A percentile compares a stretch with the other conserved stretches of the same genome.
Evolutionary conservation across 2,797 vertebrate genomes (phyloP).

Genomic region (Stomatorhinus walkeri): DNA sequence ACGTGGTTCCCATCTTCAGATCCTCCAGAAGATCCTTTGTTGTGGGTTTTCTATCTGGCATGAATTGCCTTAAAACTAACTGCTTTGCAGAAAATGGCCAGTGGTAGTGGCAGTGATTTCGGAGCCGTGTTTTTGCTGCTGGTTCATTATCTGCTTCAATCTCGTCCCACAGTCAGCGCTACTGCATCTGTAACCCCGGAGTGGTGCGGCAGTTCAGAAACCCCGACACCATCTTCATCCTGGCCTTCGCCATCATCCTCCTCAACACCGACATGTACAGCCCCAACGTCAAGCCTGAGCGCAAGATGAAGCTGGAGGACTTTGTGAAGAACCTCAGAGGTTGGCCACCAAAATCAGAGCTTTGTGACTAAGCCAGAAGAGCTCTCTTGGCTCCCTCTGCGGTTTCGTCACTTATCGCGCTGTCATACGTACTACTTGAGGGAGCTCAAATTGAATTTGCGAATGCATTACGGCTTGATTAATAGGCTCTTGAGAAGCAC

Average conservation of each 20-base stretch:
- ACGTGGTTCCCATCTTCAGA: constrained; percentile 24
- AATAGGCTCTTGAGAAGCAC: constrained; percentile 34
- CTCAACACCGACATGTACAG: constrained; percentile 99
- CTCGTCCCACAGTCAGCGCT: constrained; percentile 69
- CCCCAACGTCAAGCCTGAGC: constrained; percentile 91
- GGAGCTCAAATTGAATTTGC: constrained; percentile 32
- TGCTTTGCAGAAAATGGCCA: constrained; percentile 3
- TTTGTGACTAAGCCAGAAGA: neutral
- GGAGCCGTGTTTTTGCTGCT: neutral
- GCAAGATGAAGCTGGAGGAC: constrained; percentile 97
- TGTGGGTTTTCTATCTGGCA: constrained; percentile 19
- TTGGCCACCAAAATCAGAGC: constrained; percentile 39
- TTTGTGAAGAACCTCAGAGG: constrained; percentile 95
- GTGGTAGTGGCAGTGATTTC: neutral
- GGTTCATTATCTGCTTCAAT: neutral
- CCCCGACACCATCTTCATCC: constrained; percentile 95
- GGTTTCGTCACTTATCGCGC: neutral
- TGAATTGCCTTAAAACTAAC: constrained; percentile 22
- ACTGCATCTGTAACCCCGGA: constrained; percentile 94
- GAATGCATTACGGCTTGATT: constrained; percentile 31
- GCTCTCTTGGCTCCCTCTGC: neutral
- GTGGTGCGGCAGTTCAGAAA: constrained; percentile 93
- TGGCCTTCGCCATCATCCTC: constrained; percentile 93
- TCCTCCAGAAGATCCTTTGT: constrained; percentile 33
- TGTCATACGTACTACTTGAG: neutral